A percentile compares a stretch with the other conserved stretches of the same genome.
Evolutionary conservation across 2,113 vertebrate species (phyloP).

Genomic region (Hemibagrus wyckioides): DNA sequence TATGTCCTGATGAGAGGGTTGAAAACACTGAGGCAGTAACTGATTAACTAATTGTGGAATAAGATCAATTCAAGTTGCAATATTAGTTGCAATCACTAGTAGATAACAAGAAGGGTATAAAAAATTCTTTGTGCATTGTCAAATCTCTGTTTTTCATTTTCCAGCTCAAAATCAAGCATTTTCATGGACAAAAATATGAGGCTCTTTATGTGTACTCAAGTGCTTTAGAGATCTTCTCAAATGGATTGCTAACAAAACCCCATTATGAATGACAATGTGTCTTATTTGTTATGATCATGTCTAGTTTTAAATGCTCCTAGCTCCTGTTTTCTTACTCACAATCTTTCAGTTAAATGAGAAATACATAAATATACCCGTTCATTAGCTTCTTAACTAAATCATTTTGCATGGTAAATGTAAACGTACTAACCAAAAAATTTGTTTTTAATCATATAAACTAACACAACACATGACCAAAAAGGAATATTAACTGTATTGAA

Average conservation of each 20-base stretch:
- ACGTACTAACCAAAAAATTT: conserved; percentile 6
- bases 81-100: conserved; percentile 7
- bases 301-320: background rate
- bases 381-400: background rate
- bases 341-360: conserved; percentile 4
- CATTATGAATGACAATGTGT: background rate
- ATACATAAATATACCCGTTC: conserved; percentile 1
- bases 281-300: background rate
- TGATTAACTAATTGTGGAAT: conserved; percentile 28
- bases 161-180: background rate
- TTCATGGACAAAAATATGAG: conserved; percentile 33
- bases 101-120: conserved; percentile 7
- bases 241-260: conserved; percentile 48
- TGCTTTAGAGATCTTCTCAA: conserved; percentile 45
- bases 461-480: conserved; percentile 17
- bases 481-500: conserved; percentile 48
- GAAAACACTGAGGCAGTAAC: background rate
- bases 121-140: conserved; percentile 16
- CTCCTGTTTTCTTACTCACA: conserved; percentile 25
- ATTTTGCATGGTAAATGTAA: no score
- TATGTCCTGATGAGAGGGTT: conserved; percentile 20
- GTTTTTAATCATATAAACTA: conserved; percentile 11
- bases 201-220: conserved; percentile 23
- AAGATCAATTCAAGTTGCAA: no score
- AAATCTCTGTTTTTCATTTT: conserved; percentile 2